Conservation (phyloP, 2,113 vertebrate species). For the Tricholaema leucomelas region DNA sequence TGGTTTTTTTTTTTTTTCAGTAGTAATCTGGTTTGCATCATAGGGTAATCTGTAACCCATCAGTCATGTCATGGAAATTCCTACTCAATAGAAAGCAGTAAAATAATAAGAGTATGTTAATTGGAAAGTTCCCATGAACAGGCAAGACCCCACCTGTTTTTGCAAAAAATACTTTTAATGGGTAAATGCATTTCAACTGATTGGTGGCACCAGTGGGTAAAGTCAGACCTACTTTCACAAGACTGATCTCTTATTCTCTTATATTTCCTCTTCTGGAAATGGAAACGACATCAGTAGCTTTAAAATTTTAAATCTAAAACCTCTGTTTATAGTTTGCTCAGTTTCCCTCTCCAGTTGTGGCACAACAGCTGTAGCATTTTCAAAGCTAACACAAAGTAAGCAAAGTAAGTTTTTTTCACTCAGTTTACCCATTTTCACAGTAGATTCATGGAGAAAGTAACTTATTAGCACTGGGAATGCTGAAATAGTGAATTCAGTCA, state of each 20-base stretch:
- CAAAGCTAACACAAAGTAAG: background rate
- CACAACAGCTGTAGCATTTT: background rate
- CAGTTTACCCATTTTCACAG: background rate
- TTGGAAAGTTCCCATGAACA: background rate
- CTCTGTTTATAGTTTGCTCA: background rate
- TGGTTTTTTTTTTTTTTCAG: constrained; percentile 37
- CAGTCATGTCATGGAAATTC: background rate
- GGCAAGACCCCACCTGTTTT: background rate
- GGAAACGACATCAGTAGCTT: background rate
- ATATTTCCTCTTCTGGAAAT: background rate
- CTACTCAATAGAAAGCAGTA: constrained; percentile 59
- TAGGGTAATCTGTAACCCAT: background rate
- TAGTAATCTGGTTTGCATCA: constrained; percentile 48
- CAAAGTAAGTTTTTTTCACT: constrained; percentile 10
- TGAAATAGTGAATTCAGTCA: background rate
- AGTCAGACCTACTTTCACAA: background rate
- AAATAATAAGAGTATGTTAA: constrained; percentile 55
- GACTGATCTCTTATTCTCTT: background rate
- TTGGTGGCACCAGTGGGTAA: background rate
- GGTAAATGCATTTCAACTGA: background rate
- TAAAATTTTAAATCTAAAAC: background rate
- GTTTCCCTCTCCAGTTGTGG: background rate
- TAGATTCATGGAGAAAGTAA: background rate
- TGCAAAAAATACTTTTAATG: background rate
- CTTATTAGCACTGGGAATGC: background rate